Conservation (phyloP, 2,888 invertebrate species). For the Noctua janthina region DNA sequence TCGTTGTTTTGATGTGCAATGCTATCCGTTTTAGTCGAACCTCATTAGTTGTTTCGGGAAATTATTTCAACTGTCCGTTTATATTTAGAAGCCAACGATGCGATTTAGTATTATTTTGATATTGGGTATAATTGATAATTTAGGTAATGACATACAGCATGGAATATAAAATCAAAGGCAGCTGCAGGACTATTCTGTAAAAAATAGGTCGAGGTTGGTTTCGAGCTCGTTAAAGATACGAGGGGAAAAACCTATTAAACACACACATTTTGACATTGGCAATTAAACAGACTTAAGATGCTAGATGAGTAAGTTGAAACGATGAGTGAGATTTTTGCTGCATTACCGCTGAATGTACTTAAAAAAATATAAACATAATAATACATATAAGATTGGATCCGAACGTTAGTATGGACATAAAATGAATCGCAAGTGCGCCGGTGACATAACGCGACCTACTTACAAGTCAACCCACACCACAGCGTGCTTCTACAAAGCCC, state of each 20-base stretch:
- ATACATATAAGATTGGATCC: no score
- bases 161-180: neutral
- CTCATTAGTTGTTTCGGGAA: conserved; percentile 17
- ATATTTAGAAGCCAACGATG: neutral
- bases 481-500: no score
- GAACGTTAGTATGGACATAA: no score
- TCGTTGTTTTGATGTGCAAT: conserved; percentile 31
- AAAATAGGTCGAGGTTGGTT: neutral
- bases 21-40: conserved; percentile 35
- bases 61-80: neutral
- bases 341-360: neutral
- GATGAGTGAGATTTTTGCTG: neutral
- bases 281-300: no score
- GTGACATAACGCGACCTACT: no score
- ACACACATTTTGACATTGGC: no score
- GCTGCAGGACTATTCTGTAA: neutral
- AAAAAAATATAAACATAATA: neutral
- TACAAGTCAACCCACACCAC: no score
- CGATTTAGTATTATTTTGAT: neutral
- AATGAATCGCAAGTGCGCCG: no score
- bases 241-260: no score
- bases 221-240: neutral
- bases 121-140: neutral
- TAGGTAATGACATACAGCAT: neutral
- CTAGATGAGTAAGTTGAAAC: no score